Base-by-base conservation (phyloP, 2,888 invertebrate species). In the Aphelenchoides bicaudatus region DNA sequence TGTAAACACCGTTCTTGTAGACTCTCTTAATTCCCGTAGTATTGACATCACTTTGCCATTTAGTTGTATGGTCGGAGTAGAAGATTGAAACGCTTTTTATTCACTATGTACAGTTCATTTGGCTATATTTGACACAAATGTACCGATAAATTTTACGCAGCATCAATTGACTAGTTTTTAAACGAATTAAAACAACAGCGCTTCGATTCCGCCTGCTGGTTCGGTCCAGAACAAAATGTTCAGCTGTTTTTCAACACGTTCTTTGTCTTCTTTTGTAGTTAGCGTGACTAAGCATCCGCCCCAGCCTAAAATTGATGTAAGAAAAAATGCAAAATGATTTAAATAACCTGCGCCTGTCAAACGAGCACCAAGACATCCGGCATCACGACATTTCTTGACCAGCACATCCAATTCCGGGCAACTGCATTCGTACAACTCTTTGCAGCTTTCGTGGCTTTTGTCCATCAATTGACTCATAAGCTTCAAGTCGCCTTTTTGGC, bases 321-420 rank as follows among this genome's bases (percentile, higher is more conserved):
- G 37, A 34, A 8, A 34, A 34, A 34, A n/a, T 34, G 8, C 8
- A 34, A 34, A 49, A 10, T 34, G 34, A 13, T 13, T 16, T 34
- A 13, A 34, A 96, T 94, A 96, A 83, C 92, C 92, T 29, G 96
- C 96, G 31, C 96, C 98, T 1, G 96, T 96, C 37, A 98, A 83
- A 51, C 96, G 86, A n/a, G 90, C 88, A 39, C 90, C 88, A n/a
- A 88, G 82, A 2, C 86, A 59, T 6, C 71, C 71, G 16, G 49
- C 62, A 21, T 43, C 39, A 16, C 38, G 30, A 55, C 68, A 72
- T 23, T 56, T 30, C 10, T 49, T 39, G 8, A 72, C 66, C 6
- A 58, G 30, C 4, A 30, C 21, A 47, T 70, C 67, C 39, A 71
- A 39, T 39, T 60, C 65, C 16, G 65, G 60, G 34, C 66, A 68